Conservation (phyloP, 1,140 invertebrate species). For the Ephestia elutella region DNA sequence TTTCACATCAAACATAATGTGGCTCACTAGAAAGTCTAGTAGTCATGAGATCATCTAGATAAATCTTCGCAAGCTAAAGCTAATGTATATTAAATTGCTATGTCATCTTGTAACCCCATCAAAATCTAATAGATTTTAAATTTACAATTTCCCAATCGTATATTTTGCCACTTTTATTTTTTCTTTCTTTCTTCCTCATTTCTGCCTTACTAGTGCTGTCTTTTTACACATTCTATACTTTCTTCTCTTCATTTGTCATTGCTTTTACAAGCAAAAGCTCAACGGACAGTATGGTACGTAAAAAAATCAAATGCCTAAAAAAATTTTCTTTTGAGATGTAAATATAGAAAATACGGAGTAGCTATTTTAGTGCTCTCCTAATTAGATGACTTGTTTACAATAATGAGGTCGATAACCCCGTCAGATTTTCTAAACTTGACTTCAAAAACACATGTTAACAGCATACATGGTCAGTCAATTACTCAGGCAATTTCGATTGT, state of each 20-base stretch:
- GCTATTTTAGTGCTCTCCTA: constrained; percentile 33
- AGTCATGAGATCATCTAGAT: neutral
- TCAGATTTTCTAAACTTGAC: neutral
- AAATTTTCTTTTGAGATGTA: neutral
- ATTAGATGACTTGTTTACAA: constrained; percentile 38
- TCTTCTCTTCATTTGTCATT: too few species aligned
- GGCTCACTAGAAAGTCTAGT: neutral
- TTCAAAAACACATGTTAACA: neutral
- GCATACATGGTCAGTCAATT: neutral
- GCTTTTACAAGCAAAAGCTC: too few species aligned
- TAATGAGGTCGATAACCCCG: constrained; percentile 34
- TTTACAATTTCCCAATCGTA: neutral
- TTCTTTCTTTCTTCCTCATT: too few species aligned
- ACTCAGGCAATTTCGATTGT: neutral
- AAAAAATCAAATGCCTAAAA: neutral
- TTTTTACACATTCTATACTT: too few species aligned
- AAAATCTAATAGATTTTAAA: neutral
- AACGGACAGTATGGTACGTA: too few species aligned
- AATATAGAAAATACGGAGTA: neutral
- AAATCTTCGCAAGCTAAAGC: neutral
- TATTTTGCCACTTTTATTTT: too few species aligned
- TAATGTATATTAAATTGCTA: neutral
- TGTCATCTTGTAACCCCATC: neutral
- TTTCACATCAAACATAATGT: neutral
- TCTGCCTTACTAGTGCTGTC: too few species aligned